phyloP scores from a whole-genome alignment of 2,888 invertebrate genomes.

The Cryptus viduatorius region DNA sequence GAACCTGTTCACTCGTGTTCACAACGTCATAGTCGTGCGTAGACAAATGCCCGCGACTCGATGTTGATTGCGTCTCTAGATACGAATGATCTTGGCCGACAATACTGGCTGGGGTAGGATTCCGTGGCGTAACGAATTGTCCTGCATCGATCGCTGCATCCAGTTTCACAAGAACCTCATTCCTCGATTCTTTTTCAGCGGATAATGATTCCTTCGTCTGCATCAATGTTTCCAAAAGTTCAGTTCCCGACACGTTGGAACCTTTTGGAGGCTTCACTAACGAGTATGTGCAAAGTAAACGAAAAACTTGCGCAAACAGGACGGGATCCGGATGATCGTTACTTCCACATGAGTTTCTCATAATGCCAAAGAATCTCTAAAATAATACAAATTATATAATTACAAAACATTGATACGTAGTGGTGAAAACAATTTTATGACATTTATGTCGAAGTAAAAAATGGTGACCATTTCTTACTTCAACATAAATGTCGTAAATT shows the following conservation, averaged over 20 bases:
- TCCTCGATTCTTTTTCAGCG: constrained; percentile 4
- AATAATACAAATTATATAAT: constrained; percentile 41
- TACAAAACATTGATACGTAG: neutral
- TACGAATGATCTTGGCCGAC: constrained; percentile 28
- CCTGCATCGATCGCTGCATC: constrained; percentile 35
- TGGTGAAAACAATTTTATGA: too few species aligned
- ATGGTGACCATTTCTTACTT: too few species aligned
- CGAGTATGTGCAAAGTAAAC: constrained; percentile 57
- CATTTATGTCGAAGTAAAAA: too few species aligned
- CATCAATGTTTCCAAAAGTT: constrained; percentile 52
- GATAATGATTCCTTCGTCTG: constrained; percentile 27
- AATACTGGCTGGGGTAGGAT: constrained; percentile 8
- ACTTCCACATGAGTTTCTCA: constrained; percentile 65
- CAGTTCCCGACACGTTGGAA: constrained; percentile 56
- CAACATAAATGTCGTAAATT: neutral
- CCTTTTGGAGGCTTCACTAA: constrained; percentile 59
- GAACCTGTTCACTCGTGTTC: constrained; percentile 50
- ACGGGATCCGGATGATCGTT: constrained; percentile 69
- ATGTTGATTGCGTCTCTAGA: constrained; percentile 22
- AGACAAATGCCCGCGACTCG: constrained; percentile 15
- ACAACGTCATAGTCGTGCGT: constrained; percentile 55
- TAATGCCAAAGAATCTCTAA: constrained; percentile 69
- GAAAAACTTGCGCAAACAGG: constrained; percentile 62
- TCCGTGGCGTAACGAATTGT: neutral
- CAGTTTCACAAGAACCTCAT: constrained; percentile 35